Base-by-base conservation (phyloP, 2,113 vertebrate species). In the Myanophis thanlyinensis region DNA sequence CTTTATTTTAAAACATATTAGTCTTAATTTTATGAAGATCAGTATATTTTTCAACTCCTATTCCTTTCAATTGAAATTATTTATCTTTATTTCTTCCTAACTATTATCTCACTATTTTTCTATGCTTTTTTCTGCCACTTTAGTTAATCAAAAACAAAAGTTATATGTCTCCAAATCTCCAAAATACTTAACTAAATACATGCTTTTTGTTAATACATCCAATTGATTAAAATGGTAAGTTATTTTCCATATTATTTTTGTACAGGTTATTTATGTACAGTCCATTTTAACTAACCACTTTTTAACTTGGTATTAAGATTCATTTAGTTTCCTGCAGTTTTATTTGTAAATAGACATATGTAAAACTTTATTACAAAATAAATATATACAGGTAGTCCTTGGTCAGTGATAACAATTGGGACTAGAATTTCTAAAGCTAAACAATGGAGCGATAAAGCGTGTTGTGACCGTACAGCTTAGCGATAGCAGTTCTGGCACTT, bases 171-270 rank as follows among this genome's bases (percentile, higher is more conserved):
- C 2, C 7, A 20, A 40, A 46, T 46, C 6, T 48, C 15, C 30
- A 62, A 90, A 90, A 90, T 87, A 87, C 11, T 40, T 80, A 6
- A 80, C 35, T 20, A 20, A 73, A 35, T 80, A 40, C 25, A 53
- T 88, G 51, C n/a, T 54, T n/a, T n/a, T n/a, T 88, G 3, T 86
- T 80, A 80, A 40, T n/a, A n/a, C n/a, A 80, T 80, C 35, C 67
- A 86, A 35, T 3, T 88, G 87, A 52, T 52, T 51, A 5, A 84
- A 40, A 91, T 53, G 48, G 47, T 27, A 94, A 94, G 93, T 53
- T 91, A 87, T 95, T 94, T 73, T 73, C 91, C 89, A 91, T 90
- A 23, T 80, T 80, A 80, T 44, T 80, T 80, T 80, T 40, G 62
- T 20, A 44, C 20, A 80, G 35, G 73, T 80, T 80, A 20, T 80